Percentiles rank a stretch among this genome's conserved stretches.
These are phyloP conservation scores for Macaria notata DNA, from an alignment of 2,888 invertebrate genomes.

Conservation along the genomic window DNA sequence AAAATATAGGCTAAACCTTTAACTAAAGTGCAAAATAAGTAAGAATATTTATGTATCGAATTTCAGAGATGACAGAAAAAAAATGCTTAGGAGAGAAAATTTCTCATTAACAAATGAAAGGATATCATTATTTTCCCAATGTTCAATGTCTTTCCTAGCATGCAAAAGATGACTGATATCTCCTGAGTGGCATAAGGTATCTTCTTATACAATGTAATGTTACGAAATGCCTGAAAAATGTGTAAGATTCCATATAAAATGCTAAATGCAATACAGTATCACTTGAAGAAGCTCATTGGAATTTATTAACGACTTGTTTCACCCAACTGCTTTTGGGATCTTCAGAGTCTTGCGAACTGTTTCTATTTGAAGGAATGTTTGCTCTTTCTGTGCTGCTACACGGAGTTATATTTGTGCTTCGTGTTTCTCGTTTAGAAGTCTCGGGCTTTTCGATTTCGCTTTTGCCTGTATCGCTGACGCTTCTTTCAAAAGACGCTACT, in stretches of 20 bases:
- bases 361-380: conserved; percentile 49
- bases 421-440: conserved; percentile 23
- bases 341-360: conserved; percentile 43
- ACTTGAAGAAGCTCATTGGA: conserved; percentile 79
- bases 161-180: no score
- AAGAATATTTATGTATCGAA: no score
- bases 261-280: conserved; percentile 63
- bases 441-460: conserved; percentile 38
- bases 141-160: no score
- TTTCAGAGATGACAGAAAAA: no score
- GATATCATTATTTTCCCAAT: no score
- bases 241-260: background rate
- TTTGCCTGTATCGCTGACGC: conserved; percentile 47
- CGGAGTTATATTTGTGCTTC: conserved; percentile 34
- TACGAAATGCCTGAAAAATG: background rate
- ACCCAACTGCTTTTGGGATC: conserved; percentile 86
- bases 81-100: no score
- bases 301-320: conserved; percentile 87
- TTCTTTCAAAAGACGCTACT: conserved; percentile 65
- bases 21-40: no score
- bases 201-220: no score
- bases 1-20: background rate
- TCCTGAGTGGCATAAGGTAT: no score
- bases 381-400: conserved; percentile 43
- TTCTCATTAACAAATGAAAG: no score